Base-by-base conservation (phyloP, 2,888 invertebrate species). In the Philopedon plagiatum region DNA sequence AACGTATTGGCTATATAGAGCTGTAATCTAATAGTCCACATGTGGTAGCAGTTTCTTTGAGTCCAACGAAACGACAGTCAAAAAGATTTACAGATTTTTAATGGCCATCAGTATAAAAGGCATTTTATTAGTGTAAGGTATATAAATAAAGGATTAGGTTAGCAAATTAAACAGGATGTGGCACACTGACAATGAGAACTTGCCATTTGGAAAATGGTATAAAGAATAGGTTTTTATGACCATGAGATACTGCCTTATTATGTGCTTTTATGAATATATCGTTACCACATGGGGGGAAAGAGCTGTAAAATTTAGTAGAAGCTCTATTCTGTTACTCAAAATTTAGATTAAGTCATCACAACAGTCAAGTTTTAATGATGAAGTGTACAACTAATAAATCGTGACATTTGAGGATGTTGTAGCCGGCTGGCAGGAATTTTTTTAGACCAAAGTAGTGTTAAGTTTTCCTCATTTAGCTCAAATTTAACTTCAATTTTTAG, bases 21-120 rank as follows among this genome's bases (percentile, higher is more conserved):
- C 13, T 18, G 51, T 54, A 54, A 54, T 54, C 51, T 29, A 54
- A 54, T 54, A 54, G 29, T 29, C 29, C 32, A 29, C 51, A 54
- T 54, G 51, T 54, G 51, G 51, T 54, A 54, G 51, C 51, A 54
- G 51, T 54, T 49, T 54, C 51, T 54, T 29, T 7, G 15, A 15
- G 51, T 9, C 15, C 32, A 29, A 29, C 29, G 18, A 54, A 54
- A 29, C 51, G n/a, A n/a, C n/a, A 29, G 51, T 29, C 51, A 26
- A 21, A 29, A 29, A 54, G 51, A 54, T 54, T 54, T 1, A 54
- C 18, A 9, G 51, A 15, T 15, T 29, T 29, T 54, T 54, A 54
- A 54, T 54, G 51, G 51, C 29, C 2, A n/a, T n/a, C n/a, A 54
- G 23, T 29, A 54, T 29, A 29, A 54, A 54, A 29, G n/a, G 15